Evolutionary conservation across 2,797 vertebrate species (phyloP).

Genomic region (Trichosurus vulpecula): DNA sequence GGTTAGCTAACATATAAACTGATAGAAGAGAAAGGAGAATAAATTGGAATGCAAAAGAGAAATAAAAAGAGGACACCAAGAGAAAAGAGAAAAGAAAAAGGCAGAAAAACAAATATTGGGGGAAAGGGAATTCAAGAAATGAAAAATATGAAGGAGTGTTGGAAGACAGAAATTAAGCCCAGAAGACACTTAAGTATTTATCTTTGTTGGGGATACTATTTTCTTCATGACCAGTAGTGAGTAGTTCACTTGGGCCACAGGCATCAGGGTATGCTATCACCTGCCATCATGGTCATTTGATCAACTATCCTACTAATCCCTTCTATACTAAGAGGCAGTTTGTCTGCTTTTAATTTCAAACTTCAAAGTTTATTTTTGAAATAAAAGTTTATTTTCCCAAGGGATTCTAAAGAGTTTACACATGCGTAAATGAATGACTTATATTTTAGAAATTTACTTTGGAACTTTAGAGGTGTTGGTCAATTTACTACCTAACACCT

Average conservation of each 20-base stretch:
- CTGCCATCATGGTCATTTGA: slow-evolving; percentile 1
- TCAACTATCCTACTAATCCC: not conserved
- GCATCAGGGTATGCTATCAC: not conserved
- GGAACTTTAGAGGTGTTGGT: slow-evolving; percentile 44
- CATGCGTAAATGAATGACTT: slow-evolving; percentile 49
- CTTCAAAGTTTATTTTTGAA: slow-evolving; percentile 55
- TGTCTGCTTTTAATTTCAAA: slow-evolving; percentile 56
- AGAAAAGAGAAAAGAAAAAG: slow-evolving; percentile 6
- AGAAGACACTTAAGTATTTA: not conserved
- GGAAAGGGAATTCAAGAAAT: not conserved
- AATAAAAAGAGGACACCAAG: slow-evolving; percentile 19
- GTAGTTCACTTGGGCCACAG: not conserved
- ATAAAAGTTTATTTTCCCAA: slow-evolving; percentile 38
- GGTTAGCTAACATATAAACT: not conserved
- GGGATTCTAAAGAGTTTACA: slow-evolving; percentile 34
- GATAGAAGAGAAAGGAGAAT: not conserved
- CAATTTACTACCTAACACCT: slow-evolving; percentile 55
- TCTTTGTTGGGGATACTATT: not conserved
- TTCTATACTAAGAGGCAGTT: slow-evolving; percentile 32
- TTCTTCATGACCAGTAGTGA: not conserved
- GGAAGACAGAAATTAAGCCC: not conserved
- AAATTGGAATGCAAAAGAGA: slow-evolving; percentile 17
- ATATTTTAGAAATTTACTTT: slow-evolving; percentile 59
- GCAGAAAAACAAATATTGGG: not conserved
- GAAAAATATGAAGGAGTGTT: not conserved